Evolutionary conservation across 2,888 invertebrate species (phyloP), one percentile per base, ranked within the genome.

Genomic region (Urechis unicinctus): DNA sequence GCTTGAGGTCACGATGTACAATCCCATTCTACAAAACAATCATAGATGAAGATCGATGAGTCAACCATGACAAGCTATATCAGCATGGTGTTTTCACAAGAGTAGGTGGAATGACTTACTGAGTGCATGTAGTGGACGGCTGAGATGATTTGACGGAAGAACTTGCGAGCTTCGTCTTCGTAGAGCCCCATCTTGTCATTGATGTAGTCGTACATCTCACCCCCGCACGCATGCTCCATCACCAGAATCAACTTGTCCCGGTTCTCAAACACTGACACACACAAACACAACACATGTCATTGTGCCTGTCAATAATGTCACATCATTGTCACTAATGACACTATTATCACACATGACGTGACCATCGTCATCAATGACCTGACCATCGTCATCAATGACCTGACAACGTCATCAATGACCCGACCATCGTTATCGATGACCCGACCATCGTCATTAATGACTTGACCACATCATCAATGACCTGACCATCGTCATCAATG

Each of bases 191-290:
- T 93, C 53, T 63, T 64, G 76, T 91, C 89, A 74, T 91, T 91
- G 28, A 96, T 84, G 81, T 92, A 96, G 81, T 96, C 97, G 78
- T 97, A 98, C 30, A 98, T 82, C 81, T 98, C 98, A 58, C 98
- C 97, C 57, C 97, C 97, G 59, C 91, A 90, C 64, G 97, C 97
- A 80, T 95, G 97, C 81, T 98, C 97, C 96, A 98, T 96, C 31
- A 98, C 96, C 65, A 98, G 84, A 68, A 98, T 95, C 86, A 98
- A 97, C 82, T 96, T 95, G 81, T 98, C 97, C 73, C 91, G 88
- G 82, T 97, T 98, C 83, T 98, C 98, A 82, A 98, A 98, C 69
- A 98, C 97, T 93, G 82, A 63, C 84, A 83, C 63, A n/a, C 26
- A 50, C 17, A 5, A 25, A 50, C 28, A 43, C 21, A 17, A 54